phyloP scores from a whole-genome alignment of 2,888 invertebrate genomes.

The Drosophila paucipuncta region DNA sequence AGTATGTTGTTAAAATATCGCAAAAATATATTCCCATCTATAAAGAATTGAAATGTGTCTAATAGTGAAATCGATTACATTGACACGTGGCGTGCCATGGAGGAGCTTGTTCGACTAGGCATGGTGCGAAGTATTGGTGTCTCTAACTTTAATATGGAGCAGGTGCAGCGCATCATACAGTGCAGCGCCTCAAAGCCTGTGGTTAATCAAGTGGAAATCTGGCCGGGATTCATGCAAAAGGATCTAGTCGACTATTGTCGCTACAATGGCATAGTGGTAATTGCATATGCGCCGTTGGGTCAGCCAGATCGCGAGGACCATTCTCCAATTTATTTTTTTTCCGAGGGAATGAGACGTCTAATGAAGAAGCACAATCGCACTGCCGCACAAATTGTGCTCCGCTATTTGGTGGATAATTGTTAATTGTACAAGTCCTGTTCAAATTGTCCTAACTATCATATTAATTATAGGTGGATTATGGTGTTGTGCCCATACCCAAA shows the following conservation, averaged over 20 bases:
- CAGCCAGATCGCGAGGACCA: slow-evolving; percentile 87
- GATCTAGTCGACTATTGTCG: slow-evolving; percentile 89
- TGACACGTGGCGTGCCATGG: slow-evolving; percentile 84
- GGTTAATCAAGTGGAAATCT: slow-evolving; percentile 83
- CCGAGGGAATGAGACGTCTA: slow-evolving; percentile 86
- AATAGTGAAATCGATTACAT: slow-evolving; percentile 86
- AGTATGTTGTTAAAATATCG: slow-evolving; percentile 31
- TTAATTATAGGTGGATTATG: slow-evolving; percentile 66
- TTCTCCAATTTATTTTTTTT: slow-evolving; percentile 85
- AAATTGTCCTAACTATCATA: not conserved
- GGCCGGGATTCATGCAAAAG: slow-evolving; percentile 83
- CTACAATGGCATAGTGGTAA: slow-evolving; percentile 88
- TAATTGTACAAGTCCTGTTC: not conserved
- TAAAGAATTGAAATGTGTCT: not conserved
- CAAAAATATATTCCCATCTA: not conserved
- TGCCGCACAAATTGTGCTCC: slow-evolving; percentile 88
- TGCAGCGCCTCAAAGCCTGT: slow-evolving; percentile 81
- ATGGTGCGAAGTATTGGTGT: slow-evolving; percentile 82
- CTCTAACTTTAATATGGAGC: slow-evolving; percentile 83
- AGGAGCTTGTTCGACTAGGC: slow-evolving; percentile 76
- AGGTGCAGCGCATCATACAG: slow-evolving; percentile 78
- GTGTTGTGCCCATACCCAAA: slow-evolving; percentile 87
- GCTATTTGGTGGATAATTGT: slow-evolving; percentile 87
- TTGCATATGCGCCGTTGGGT: slow-evolving; percentile 91
- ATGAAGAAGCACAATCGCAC: slow-evolving; percentile 88